Percentiles rank a stretch among this genome's conserved stretches.
Evolutionary conservation across 2,888 invertebrate genomes (phyloP).

Genomic region (Zaprionus obscuricornis): DNA sequence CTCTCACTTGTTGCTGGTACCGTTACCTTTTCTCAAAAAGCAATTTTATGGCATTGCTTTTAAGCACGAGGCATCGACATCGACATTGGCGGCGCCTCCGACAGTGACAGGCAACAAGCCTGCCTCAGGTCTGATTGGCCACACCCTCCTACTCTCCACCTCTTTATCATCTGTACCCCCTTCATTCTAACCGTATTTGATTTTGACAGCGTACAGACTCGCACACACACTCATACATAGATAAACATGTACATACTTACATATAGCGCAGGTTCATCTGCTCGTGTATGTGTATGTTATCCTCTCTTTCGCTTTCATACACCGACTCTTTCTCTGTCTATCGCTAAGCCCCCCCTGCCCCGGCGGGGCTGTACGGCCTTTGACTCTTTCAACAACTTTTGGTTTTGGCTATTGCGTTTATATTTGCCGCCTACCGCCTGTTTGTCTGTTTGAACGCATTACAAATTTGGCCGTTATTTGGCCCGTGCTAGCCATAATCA

Average conservation of each 20-base stretch:
- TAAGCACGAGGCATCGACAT: slow-evolving; percentile 54
- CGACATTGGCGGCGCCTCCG: slow-evolving; percentile 20
- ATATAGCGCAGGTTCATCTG: no score
- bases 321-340: no score
- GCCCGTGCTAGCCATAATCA: slow-evolving; percentile 52
- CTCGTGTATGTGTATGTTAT: no score
- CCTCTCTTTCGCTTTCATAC: no score
- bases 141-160: slow-evolving; percentile 5
- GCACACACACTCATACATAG: slow-evolving; percentile 5
- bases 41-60: slow-evolving; percentile 71
- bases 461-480: slow-evolving; percentile 54
- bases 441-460: slow-evolving; percentile 55
- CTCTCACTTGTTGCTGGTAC: slow-evolving; percentile 67
- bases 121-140: slow-evolving; percentile 48
- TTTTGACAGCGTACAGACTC: slow-evolving; percentile 37
- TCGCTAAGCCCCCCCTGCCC: not conserved
- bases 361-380: slow-evolving; percentile 1
- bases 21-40: slow-evolving; percentile 61
- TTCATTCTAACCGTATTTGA: slow-evolving; percentile 44
- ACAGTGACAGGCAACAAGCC: slow-evolving; percentile 48
- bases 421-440: slow-evolving; percentile 21
- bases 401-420: slow-evolving; percentile 24
- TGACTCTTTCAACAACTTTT: slow-evolving; percentile 21
- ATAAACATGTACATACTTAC: not conserved
- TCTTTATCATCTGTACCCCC: slow-evolving; percentile 1